A percentile compares a stretch with the other conserved stretches of the same genome.
Evolutionary conservation across 1,140 invertebrate genomes (phyloP).

Genomic region (Sycophaga agraensis): DNA sequence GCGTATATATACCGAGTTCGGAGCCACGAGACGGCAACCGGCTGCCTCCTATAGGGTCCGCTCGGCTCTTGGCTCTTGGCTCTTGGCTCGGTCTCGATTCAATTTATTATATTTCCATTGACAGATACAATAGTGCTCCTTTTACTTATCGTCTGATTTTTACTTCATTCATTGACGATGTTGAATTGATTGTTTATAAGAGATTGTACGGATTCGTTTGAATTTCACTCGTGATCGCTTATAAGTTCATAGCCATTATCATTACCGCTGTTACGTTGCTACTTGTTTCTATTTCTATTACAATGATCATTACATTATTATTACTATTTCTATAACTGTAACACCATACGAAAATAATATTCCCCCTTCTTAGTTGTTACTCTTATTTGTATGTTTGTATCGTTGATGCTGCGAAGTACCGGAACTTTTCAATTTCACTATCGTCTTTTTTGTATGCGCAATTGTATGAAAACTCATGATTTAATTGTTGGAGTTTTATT

Average conservation of each 20-base stretch:
- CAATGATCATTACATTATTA: background rate
- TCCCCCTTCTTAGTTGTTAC: background rate
- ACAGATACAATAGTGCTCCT: too few relatives aligned
- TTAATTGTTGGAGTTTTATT: too few relatives aligned
- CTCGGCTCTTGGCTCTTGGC: too few relatives aligned
- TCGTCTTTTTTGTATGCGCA: background rate
- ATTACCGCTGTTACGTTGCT: background rate
- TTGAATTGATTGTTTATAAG: constrained; percentile 24
- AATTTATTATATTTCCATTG: too few relatives aligned
- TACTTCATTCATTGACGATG: constrained; percentile 18
- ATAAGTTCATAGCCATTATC: background rate
- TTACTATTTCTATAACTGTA: background rate
- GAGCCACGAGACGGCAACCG: too few relatives aligned
- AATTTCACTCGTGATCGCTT: background rate
- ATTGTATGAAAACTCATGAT: background rate
- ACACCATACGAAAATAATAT: background rate
- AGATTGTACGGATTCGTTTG: constrained; percentile 7
- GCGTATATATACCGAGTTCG: too few relatives aligned
- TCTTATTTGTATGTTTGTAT: constrained; percentile 5
- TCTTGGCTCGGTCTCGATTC: too few relatives aligned
- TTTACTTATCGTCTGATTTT: too few relatives aligned
- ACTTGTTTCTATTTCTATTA: background rate
- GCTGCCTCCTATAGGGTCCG: too few relatives aligned
- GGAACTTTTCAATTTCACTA: constrained; percentile 20
- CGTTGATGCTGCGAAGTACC: constrained; percentile 27